These are phyloP conservation scores for Leuctra nigra DNA, from an alignment of 2,888 invertebrate species.

Conservation along the genomic window DNA sequence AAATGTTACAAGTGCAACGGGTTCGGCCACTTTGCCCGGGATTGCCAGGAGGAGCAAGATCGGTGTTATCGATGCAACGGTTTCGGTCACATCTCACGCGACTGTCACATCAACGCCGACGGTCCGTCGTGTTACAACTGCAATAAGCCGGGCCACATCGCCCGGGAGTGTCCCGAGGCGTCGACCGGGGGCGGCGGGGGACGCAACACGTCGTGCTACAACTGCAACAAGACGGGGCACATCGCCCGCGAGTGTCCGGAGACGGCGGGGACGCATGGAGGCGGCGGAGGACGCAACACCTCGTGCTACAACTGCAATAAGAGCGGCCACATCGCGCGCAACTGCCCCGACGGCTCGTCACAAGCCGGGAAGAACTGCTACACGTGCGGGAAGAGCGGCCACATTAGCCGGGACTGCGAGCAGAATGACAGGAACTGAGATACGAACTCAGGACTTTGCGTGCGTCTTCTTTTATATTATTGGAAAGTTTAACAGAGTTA, in stretches of 20 bases:
- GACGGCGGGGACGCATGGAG: conserved; percentile 44
- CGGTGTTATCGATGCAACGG: conserved; percentile 72
- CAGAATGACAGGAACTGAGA: conserved; percentile 61
- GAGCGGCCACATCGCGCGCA: conserved; percentile 62
- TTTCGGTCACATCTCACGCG: conserved; percentile 88
- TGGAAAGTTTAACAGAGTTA: no score
- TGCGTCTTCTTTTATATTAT: no score
- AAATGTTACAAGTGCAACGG: conserved; percentile 96
- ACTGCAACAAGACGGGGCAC: conserved; percentile 66
- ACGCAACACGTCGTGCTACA: conserved; percentile 50
- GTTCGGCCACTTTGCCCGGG: conserved; percentile 86
- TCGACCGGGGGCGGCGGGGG: conserved; percentile 49
- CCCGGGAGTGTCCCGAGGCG: conserved; percentile 42
- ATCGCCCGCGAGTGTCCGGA: conserved; percentile 53
- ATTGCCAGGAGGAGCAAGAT: conserved; percentile 90
- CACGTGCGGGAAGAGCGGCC: conserved; percentile 85
- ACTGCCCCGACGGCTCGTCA: conserved; percentile 47
- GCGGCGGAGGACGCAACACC: conserved; percentile 18
- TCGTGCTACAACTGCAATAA: conserved; percentile 61
- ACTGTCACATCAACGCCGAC: conserved; percentile 65
- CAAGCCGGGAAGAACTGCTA: conserved; percentile 70
- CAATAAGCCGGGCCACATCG: conserved; percentile 90
- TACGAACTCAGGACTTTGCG: no score
- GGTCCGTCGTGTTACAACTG: conserved; percentile 89
- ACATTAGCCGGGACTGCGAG: conserved; percentile 86